Evolutionary conservation across 2,888 invertebrate species (phyloP), one percentile per base, ranked within the genome.

Genomic region (Trypoxylon attenuatum): DNA sequence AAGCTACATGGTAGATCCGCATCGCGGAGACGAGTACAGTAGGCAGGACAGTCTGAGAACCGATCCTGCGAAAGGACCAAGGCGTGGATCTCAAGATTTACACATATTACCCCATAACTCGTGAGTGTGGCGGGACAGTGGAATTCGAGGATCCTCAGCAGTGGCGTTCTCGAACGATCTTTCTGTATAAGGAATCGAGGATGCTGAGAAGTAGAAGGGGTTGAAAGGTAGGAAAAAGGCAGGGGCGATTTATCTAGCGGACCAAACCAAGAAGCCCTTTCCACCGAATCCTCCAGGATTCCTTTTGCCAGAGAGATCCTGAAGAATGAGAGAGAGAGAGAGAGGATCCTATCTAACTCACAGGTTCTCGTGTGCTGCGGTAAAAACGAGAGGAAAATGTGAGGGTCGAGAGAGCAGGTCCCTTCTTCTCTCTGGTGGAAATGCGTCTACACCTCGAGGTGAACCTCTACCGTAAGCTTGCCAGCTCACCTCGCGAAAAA

Each of bases 191-290:
- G 21, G 66, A 66, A 60, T 63, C 63, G 46, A 33, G 13, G 33
- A 10, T 6, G 13, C 10, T 8, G 33, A 55, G 58, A 50, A 49
- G 71, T 25, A 41, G 71, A 74, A 69, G 60, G 54, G 68, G 69
- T 69, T 59, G 63, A 55, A 69, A 69, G 53, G 51, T 55, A 59
- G 33, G 27, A 71, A 71, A 75, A 75, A 72, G 67, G 61, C 51
- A 56, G 60, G 65, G 58, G 60, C 72, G 75, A 75, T 75, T 75
- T 75, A 75, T 75, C 65, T 50, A 43, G 15, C 43, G 23, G 27
- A 22, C 51, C 23, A 27, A 22, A 47, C 49, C 47, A 27, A 23
- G 19, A 39, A 47, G 33, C 49, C 52, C 61, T 61, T 57, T 33
- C 13, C 47, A 15, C 13, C 50, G 70, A 70, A 75, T 62, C 41